phyloP scores from a whole-genome alignment of 2,888 invertebrate species.

The Megastigmus dorsalis region DNA sequence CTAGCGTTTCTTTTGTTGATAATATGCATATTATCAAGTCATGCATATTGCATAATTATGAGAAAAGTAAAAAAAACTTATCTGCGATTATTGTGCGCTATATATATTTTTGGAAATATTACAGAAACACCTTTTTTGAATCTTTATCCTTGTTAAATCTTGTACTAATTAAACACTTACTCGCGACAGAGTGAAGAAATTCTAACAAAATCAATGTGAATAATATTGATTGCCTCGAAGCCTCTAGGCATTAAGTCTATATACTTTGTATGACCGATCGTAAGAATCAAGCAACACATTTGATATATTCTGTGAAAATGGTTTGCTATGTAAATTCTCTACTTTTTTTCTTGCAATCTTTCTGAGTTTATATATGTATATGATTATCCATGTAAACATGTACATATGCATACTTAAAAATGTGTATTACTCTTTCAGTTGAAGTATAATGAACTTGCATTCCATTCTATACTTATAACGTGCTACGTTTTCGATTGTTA shows the following conservation, averaged over 20 bases:
- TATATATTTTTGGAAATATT: conserved; percentile 51
- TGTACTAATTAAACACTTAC: conserved; percentile 57
- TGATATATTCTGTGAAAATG: conserved; percentile 40
- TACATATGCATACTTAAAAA: not conserved
- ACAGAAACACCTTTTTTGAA: conserved; percentile 53
- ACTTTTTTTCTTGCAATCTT: conserved; percentile 41
- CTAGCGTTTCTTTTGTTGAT: conserved; percentile 31
- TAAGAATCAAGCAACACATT: conserved; percentile 39
- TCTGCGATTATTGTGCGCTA: conserved; percentile 44
- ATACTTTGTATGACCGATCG: conserved; percentile 46
- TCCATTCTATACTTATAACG: conserved; percentile 52
- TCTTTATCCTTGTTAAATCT: conserved; percentile 64
- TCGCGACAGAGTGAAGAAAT: conserved; percentile 34
- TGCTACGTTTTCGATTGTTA: conserved; percentile 62
- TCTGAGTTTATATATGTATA: conserved; percentile 21
- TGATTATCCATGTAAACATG: not conserved
- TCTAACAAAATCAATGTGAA: conserved; percentile 41
- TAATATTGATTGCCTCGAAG: conserved; percentile 50
- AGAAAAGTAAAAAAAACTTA: conserved; percentile 46
- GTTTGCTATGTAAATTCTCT: conserved; percentile 28
- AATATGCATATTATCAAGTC: no score
- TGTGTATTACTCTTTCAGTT: conserved; percentile 21
- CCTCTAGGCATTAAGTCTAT: conserved; percentile 41
- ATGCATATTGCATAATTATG: conserved; percentile 9
- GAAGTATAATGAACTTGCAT: conserved; percentile 51